Conservation (phyloP, 1,140 invertebrate species). For the Anoplolepis gracilipes region DNA sequence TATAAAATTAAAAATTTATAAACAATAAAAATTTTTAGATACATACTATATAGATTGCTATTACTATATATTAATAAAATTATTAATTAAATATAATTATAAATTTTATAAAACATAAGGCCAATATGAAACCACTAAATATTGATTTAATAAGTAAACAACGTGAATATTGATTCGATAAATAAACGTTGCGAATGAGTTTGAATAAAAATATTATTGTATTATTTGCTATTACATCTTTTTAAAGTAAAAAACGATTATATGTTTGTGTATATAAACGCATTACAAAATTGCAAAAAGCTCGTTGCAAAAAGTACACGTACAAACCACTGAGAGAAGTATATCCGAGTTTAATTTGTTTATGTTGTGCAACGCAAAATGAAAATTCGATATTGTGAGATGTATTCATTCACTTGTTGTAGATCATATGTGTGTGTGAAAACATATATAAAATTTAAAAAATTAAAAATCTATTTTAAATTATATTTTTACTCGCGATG, state of each 20-base stretch:
- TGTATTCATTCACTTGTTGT: not conserved
- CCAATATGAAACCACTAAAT: not conserved
- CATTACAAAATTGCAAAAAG: not conserved
- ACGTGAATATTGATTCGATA: not conserved
- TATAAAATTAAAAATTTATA: not conserved
- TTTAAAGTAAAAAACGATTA: not conserved
- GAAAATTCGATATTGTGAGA: slow-evolving; percentile 25
- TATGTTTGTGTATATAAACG: not conserved
- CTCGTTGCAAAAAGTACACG: slow-evolving; percentile 6
- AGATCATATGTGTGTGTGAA: not conserved
- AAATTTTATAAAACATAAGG: not conserved
- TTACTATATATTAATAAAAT: not conserved
- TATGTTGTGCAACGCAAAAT: not conserved
- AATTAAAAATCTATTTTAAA: slow-evolving; percentile 33
- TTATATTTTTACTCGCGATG: not conserved
- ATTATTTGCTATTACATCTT: not conserved
- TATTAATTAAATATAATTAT: not conserved
- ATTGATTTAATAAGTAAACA: not conserved
- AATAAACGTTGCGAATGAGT: not conserved
- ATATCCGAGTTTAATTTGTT: slow-evolving; percentile 29
- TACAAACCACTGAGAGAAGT: not conserved
- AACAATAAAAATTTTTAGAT: not conserved
- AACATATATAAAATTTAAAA: not conserved
- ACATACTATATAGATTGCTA: not conserved
- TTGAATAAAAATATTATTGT: not conserved